These are phyloP conservation scores for Drosophila ercepeae DNA, from an alignment of 1,140 invertebrate species.

Conservation along the genomic window DNA sequence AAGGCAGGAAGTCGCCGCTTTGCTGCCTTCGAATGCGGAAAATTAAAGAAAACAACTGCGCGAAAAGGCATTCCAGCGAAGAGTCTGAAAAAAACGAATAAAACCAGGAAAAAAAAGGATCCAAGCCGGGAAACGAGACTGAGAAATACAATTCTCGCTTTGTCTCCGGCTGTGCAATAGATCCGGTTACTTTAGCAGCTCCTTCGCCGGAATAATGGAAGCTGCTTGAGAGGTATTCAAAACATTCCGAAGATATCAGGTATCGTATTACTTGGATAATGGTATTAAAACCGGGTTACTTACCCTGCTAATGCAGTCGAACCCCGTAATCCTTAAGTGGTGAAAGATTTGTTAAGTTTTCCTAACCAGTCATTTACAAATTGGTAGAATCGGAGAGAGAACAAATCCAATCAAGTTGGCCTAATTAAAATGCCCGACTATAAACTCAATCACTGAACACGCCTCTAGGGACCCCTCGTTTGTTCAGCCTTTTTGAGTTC, in stretches of 20 bases:
- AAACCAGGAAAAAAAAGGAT: conserved; percentile 1
- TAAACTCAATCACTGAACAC: conserved; percentile 22
- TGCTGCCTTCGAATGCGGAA: conserved; percentile 37
- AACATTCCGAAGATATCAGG: not conserved
- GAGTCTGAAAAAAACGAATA: not conserved
- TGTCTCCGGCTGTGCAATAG: conserved; percentile 33
- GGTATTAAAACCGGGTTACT: too few species aligned
- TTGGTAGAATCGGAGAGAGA: not conserved
- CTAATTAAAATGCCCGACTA: conserved; percentile 47
- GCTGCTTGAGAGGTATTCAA: not conserved
- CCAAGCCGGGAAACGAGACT: conserved; percentile 15
- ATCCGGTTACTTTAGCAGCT: conserved; percentile 26
- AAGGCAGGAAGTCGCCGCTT: conserved; percentile 41
- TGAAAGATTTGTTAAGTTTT: too few species aligned
- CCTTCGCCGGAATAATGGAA: conserved; percentile 3
- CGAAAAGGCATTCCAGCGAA: conserved; percentile 30
- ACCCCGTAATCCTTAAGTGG: not conserved
- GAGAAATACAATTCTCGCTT: conserved; percentile 38
- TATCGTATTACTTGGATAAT: not conserved
- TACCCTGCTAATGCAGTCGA: not conserved
- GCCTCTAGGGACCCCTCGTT: conserved; percentile 30
- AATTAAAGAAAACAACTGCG: conserved; percentile 53
- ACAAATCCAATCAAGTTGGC: conserved; percentile 30
- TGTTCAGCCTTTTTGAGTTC: conserved; percentile 6
- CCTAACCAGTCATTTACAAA: too few species aligned